These are phyloP conservation scores for Geophilus truncorum DNA, from an alignment of 2,888 invertebrate genomes.

Conservation along the genomic window DNA sequence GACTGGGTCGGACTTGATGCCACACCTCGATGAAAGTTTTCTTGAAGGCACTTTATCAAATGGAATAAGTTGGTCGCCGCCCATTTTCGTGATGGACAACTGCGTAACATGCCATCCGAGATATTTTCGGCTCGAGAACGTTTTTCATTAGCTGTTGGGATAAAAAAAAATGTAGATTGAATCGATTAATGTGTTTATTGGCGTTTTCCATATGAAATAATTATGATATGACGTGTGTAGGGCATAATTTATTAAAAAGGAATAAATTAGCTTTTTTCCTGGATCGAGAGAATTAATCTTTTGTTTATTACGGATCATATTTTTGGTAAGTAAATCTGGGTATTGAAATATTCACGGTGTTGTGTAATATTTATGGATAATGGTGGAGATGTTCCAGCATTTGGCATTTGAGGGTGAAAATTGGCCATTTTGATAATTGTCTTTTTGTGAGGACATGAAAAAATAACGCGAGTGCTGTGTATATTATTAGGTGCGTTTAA, in stretches of 20 bases:
- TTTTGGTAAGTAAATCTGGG: too few species aligned
- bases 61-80: not conserved
- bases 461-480: too few species aligned
- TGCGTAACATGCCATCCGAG: not conserved
- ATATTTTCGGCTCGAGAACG: not conserved
- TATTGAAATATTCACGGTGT: too few species aligned
- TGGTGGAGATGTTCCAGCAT: too few species aligned
- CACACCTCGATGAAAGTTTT: not conserved
- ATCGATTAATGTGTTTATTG: not conserved
- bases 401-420: too few species aligned
- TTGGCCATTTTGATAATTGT: too few species aligned
- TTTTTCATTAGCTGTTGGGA: not conserved
- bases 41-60: not conserved
- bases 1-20: not conserved
- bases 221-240: not conserved
- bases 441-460: too few species aligned
- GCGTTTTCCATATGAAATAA: not conserved
- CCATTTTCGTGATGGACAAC: not conserved
- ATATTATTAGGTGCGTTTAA: too few species aligned
- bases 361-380: too few species aligned
- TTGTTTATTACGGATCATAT: too few species aligned
- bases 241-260: not conserved
- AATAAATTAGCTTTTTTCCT: too few species aligned
- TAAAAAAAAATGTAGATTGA: not conserved
- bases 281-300: too few species aligned